Evolutionary conservation across 2,888 invertebrate genomes (phyloP).

Genomic region (Tetropium fuscum): DNA sequence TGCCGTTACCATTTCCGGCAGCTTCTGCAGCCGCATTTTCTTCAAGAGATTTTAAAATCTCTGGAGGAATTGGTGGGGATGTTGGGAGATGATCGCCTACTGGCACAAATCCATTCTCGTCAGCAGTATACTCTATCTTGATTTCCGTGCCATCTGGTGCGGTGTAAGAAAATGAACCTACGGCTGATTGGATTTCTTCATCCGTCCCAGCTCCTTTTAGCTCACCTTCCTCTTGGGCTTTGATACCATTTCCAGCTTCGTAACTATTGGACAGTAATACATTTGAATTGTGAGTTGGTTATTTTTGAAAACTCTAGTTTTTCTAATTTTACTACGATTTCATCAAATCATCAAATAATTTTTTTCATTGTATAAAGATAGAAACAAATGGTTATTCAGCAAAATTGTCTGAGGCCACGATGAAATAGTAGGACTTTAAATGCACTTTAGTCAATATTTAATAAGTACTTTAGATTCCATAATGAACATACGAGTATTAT

Average conservation of each 20-base stretch:
- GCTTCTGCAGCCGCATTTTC: conserved; percentile 8
- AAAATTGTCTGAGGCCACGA: too few species aligned
- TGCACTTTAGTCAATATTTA: too few species aligned
- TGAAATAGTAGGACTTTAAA: too few species aligned
- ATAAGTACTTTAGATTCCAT: too few species aligned
- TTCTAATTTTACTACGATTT: too few species aligned
- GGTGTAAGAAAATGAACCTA: conserved; percentile 75
- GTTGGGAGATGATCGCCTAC: conserved; percentile 42
- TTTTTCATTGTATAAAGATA: too few species aligned
- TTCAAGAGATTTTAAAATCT: conserved; percentile 19
- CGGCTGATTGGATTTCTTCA: conserved; percentile 72
- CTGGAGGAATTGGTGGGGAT: conserved; percentile 26
- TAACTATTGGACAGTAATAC: conserved; percentile 61
- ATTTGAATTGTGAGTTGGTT: too few species aligned
- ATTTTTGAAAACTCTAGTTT: too few species aligned
- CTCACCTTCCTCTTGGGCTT: conserved; percentile 70
- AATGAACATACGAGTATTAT: too few species aligned
- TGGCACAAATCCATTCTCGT: conserved; percentile 72
- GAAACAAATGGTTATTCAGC: too few species aligned
- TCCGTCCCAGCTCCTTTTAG: conserved; percentile 66
- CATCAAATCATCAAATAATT: too few species aligned
- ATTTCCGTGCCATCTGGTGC: conserved; percentile 72
- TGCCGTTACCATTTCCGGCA: conserved; percentile 1
- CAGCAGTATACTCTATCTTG: conserved; percentile 72
- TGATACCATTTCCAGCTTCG: conserved; percentile 74